Evolutionary conservation across 2,888 invertebrate genomes (phyloP).

Genomic region (Thymelicus sylvestris): DNA sequence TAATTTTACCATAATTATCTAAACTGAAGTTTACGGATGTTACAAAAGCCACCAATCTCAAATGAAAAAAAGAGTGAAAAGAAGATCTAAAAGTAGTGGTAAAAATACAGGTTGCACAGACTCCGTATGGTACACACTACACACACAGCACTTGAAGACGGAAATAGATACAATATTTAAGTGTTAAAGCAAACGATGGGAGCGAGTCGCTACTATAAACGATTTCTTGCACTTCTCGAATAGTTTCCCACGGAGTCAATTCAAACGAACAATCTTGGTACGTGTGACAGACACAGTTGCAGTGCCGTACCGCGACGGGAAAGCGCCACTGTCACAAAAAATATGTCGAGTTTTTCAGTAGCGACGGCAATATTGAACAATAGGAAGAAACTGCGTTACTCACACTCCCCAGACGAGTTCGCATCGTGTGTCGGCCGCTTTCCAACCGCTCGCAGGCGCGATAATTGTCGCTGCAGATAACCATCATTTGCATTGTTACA

Average conservation of each 20-base stretch:
- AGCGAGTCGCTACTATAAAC: constrained; percentile 16
- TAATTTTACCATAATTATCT: no score
- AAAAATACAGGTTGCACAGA: background rate
- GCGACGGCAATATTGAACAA: constrained; percentile 64
- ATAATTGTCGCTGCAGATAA: constrained; percentile 73
- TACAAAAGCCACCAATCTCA: background rate
- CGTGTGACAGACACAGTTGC: constrained; percentile 39
- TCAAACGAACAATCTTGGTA: constrained; percentile 45
- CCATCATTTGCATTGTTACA: constrained; percentile 80
- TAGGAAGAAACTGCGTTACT: constrained; percentile 78
- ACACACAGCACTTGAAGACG: constrained; percentile 1
- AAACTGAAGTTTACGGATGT: background rate
- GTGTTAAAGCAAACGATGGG: constrained; percentile 19
- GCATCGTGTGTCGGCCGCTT: constrained; percentile 69
- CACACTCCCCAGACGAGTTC: constrained; percentile 65
- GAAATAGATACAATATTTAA: constrained; percentile 21
- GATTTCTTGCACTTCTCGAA: constrained; percentile 32
- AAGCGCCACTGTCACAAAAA: constrained; percentile 62
- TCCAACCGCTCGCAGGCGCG: constrained; percentile 64
- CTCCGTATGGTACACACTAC: background rate
- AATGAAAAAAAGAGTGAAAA: background rate
- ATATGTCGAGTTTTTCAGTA: constrained; percentile 59
- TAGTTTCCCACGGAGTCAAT: constrained; percentile 55
- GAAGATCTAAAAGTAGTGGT: no score
- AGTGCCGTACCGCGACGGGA: constrained; percentile 58